Evolutionary conservation across 2,797 vertebrate species (phyloP), one percentile per base, ranked within the genome.

Genomic region (Lagodon rhomboides): DNA sequence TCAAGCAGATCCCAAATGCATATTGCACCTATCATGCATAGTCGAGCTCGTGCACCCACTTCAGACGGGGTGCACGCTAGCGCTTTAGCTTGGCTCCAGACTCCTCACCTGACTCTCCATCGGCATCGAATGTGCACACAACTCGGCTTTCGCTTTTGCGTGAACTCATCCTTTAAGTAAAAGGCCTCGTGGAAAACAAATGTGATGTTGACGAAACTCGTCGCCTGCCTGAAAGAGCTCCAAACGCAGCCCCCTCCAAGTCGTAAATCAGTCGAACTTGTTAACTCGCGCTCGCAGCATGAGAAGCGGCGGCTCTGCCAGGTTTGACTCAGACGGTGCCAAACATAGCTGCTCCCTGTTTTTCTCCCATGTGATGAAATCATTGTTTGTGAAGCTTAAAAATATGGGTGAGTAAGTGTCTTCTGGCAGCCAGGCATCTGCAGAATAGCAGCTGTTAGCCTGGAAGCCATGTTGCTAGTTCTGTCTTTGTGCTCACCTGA

Each of bases 321-420:
- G 50, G 8, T 61, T 64, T 67, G 4, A 50, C 16, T 51, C 47
- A 3, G 15, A 66, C 13, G 6, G 16, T 59, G 62, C 63, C 74
- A 83, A 79, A 71, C 66, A 62, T 47, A 58, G 55, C 47, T 68
- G 74, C 68, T 71, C 43, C 23, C 54, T 65, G 20, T 44, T 60
- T 59, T 20, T 71, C 44, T 12, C 68, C 64, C 63, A 50, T 68
- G 61, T 49, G 59, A 65, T 44, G 56, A 78, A 80, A 82, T 82
- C 61, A 58, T 65, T 83, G 76, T 75, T 85, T 44, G 55, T 25
- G 13, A 73, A 62, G 43, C 61, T 47, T 66, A 18, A 68, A 55
- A 55, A 77, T 46, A 50, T 18, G 22, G 60, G 46, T 34, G 49
- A 72, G 55, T 62, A 15, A 55, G 22, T 53, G 34, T 62, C 53